Conservation (phyloP, 2,888 invertebrate species). For the Acrocyrtus sp. region DNA sequence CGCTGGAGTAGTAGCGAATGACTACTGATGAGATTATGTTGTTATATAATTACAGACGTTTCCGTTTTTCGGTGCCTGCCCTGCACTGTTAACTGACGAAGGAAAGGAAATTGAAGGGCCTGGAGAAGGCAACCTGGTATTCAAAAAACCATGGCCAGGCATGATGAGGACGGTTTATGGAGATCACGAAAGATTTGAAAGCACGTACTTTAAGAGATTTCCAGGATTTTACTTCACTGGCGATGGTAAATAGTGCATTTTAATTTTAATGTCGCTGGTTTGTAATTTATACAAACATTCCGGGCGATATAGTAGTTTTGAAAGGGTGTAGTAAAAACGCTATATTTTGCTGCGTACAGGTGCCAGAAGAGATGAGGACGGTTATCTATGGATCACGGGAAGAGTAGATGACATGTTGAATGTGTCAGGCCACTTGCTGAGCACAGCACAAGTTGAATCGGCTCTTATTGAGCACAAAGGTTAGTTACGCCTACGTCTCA, state of each 20-base stretch:
- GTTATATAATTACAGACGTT: conserved; percentile 75
- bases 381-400: conserved; percentile 96
- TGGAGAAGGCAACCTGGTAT: conserved; percentile 95
- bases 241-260: conserved; percentile 84
- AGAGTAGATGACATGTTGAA: conserved; percentile 99
- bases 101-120: conserved; percentile 86
- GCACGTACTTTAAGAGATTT: conserved; percentile 94
- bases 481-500: conserved; percentile 3
- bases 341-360: conserved; percentile 71
- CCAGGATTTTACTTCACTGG: conserved; percentile 98
- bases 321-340: too few species aligned
- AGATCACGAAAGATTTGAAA: conserved; percentile 89
- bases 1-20: too few species aligned
- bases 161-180: conserved; percentile 95
- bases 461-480: conserved; percentile 64
- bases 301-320: background rate
- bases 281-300: background rate
- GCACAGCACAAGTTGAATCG: conserved; percentile 86
- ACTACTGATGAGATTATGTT: too few species aligned
- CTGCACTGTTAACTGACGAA: conserved; percentile 86
- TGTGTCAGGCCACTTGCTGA: conserved; percentile 97
- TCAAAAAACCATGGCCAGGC: conserved; percentile 96
- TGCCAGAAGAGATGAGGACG: conserved; percentile 90
- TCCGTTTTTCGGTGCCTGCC: conserved; percentile 97
- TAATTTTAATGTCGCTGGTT: background rate